Evolutionary conservation across 2,113 vertebrate genomes (phyloP), one percentile per base, ranked within the genome.

Genomic region (Lepus timidus): DNA sequence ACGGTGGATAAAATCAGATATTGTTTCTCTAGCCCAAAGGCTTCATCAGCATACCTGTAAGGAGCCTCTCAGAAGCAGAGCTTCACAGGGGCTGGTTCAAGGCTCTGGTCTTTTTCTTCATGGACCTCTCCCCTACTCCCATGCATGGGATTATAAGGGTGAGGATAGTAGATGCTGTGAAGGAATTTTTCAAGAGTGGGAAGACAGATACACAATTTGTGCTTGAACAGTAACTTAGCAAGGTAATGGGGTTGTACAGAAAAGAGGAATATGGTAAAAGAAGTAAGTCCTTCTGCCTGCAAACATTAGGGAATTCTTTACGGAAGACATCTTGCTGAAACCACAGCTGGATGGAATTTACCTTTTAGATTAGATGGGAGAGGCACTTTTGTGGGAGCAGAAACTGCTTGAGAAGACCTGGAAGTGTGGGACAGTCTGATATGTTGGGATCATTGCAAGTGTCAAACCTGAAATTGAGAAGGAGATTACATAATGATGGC

Each of bases 381-480:
- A 91, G 25, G 11, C 19, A 9, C 49, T 89, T 4, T 78, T 9
- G 62, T 82, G 22, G 9, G 44, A 74, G 58, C 52, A 23, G 11
- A 88, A 81, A 39, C 11, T 58, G 23, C 74, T 68, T 76, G 33
- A 6, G 39, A 65, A 90, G 61, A 88, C 52, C 29, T 19, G 82
- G 49, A 64, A 13, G 31, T 1, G 8, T 33, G 2, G 61, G 19
- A 71, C 19, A 16, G 39, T 25, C 70, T 89, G 74, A 76, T n/a
- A 27, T 9, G 19, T 4, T 67, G 49, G 51, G 31, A 52, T 82
- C n/a, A 93, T 8, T 78, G 19, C 31, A 70, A 90, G 33, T n/a
- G 44, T 61, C 67, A 81, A 85, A 70, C 11, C 23, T 70, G 51
- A 31, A 87, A 93, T 70, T 93, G 80, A 74, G 49, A 96, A 39